Evolutionary conservation across 92 coral and sea anemone genomes (phyloP), one percentile per base, ranked within the genome.

Genomic region (Plumapathes pennacea): DNA sequence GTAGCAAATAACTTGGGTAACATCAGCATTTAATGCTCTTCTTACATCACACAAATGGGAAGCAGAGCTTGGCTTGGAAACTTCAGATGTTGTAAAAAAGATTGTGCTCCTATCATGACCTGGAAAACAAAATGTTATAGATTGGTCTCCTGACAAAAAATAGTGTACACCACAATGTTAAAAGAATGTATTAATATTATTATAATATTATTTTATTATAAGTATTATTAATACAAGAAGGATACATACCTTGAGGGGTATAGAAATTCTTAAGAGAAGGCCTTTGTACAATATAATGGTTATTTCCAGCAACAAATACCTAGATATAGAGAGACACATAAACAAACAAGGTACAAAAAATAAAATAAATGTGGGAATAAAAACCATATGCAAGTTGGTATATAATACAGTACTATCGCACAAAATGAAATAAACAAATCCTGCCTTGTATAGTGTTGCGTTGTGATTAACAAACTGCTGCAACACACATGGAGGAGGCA

Each of bases 381-480:
- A 17, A 55, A 23, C 36, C 25, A 3, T 14, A 43, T 11, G 7
- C 4, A 10, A 22, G 18, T 3, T 23, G 24, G 18, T 29, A 8
- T 26, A 38, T 19, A 2, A 12, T 7, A 19, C 27, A 1, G 24
- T 10, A n/a, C 9, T 39, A 29, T 57, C 14, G 29, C 7, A 5
- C 17, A 36, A n/a, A 38, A 0, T 19, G 33, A 8, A 25, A 44
- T 6, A 12, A 40, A 8, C 21, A 3, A 36, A 17, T 2, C 37
- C 37, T 45, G 88, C 99, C 89, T 94, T 94, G 54, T 88, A 94
- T 26, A 94, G 57, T 29, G 81, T 71, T 9, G 99, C 99, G 65
- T 94, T 81, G 46, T 94, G 99, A 71, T 94, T 94, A 15, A 94
- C 79, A 55, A 94, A 94, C 58, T 90, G 91, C 43, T 94, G 99